Evolutionary conservation across 2,888 invertebrate genomes (phyloP), one percentile per base, ranked within the genome.

Genomic region (Scelioninae gen. 1): DNA sequence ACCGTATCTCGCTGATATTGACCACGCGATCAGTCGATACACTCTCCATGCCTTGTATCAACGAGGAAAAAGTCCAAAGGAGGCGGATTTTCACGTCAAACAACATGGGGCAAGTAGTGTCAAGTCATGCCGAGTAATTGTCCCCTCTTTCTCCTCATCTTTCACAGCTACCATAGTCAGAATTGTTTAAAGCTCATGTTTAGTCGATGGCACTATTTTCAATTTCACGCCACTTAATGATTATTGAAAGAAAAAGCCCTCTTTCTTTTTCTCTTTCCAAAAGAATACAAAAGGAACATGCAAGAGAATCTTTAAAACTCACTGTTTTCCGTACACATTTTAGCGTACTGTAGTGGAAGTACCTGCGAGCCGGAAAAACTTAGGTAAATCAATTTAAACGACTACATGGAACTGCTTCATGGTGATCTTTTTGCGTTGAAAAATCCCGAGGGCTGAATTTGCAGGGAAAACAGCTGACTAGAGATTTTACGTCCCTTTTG

Each of bases 81-180:
- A 77, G 82, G 86, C 86, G 74, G 84, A 85, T 86, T 85, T 85
- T 79, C 84, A 69, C 85, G 83, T 85, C 83, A 45, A 78, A 77
- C 68, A 72, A 75, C 84, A 75, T 81, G 88, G 91, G 89, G 90
- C 88, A 86, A 84, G 87, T 84, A 88, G 84, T 88, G 92, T n/a
- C 92, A 90, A 92, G 92, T 92, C 92, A 92, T 88, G 89, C 85
- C 88, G 88, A 85, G 91, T 92, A 92, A 92, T 92, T 92, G 92
- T 89, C 87, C 87, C 75, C 63, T 51, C 38, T 43, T 43, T 38
- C 23, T 9, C 58, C 15, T 23, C 60, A 49, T 51, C 47, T 49
- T 38, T 16, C 63, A 45, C 38, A 34, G 10, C 29, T 31, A 7
- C 11, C 13, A 43, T 29, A 43, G 43, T 43, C 16, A 5, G 13